Evolutionary conservation across 2,888 invertebrate genomes (phyloP).

Genomic region (Drosophila siamana): DNA sequence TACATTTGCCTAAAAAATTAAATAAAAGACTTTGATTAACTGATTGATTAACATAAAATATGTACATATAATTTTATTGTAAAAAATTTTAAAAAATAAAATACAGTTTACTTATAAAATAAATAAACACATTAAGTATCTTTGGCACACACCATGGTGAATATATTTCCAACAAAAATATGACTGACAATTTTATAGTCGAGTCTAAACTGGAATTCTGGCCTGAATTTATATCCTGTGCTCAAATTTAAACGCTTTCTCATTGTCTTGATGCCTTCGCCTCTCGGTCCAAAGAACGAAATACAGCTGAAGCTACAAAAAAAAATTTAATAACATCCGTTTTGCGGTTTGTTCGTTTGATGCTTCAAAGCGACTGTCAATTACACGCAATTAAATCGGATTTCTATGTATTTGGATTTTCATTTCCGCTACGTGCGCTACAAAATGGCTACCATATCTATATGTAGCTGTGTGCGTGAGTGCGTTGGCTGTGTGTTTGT

Average conservation of each 20-base stretch:
- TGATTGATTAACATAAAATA: no score
- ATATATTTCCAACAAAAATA: background rate
- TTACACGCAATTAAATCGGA: slow-evolving; percentile 72
- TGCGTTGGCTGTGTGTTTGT: slow-evolving; percentile 13
- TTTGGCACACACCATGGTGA: background rate
- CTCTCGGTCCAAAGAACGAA: slow-evolving; percentile 1
- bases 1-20: background rate
- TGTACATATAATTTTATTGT: no score
- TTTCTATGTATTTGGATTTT: slow-evolving; percentile 64
- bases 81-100: no score
- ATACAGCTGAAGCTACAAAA: background rate
- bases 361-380: slow-evolving; percentile 66
- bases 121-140: background rate
- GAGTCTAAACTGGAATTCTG: no score
- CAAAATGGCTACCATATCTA: slow-evolving; percentile 33
- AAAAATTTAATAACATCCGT: slow-evolving; percentile 61
- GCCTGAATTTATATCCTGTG: no score
- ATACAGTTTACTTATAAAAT: background rate
- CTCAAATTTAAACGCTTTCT: background rate
- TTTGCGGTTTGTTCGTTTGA: slow-evolving; percentile 58
- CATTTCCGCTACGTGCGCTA: slow-evolving; percentile 63
- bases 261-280: background rate
- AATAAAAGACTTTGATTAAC: no score
- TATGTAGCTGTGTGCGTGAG: background rate
- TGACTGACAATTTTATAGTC: no score